Evolutionary conservation across 1,140 invertebrate genomes (phyloP).

Genomic region (Drosophila bipectinata): DNA sequence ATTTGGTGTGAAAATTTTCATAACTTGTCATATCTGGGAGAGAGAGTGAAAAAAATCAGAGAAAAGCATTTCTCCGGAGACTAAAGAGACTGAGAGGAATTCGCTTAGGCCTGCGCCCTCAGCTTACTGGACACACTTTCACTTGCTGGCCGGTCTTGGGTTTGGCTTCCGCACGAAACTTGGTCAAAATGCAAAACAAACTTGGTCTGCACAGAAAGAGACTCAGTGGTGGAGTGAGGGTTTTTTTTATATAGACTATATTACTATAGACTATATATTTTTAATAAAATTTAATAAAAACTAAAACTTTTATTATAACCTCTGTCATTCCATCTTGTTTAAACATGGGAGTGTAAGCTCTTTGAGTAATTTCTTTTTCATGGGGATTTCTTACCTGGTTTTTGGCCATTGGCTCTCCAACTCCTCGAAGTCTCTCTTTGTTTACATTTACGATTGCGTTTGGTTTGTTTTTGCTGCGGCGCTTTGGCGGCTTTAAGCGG

Average conservation of each 20-base stretch:
- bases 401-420: constrained; percentile 7
- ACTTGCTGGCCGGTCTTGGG: constrained; percentile 56
- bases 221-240: neutral
- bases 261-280: no score
- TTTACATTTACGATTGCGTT: constrained; percentile 43
- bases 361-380: neutral
- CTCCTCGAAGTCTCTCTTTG: constrained; percentile 18
- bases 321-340: neutral
- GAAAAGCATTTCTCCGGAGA: neutral
- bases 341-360: neutral
- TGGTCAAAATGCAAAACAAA: constrained; percentile 79
- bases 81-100: constrained; percentile 16
- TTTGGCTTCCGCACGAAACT: constrained; percentile 74
- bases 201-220: constrained; percentile 58
- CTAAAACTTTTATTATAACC: neutral
- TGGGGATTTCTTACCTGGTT: neutral
- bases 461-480: constrained; percentile 52
- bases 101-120: constrained; percentile 56
- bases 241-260: neutral
- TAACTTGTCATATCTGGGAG: constrained; percentile 60
- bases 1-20: constrained; percentile 60
- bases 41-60: neutral
- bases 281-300: neutral
- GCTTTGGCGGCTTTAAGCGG: constrained; percentile 62
- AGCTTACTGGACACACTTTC: constrained; percentile 68